Evolutionary conservation across 1,140 invertebrate species (phyloP), one percentile per base, ranked within the genome.

Genomic region (Ostrea edulis): DNA sequence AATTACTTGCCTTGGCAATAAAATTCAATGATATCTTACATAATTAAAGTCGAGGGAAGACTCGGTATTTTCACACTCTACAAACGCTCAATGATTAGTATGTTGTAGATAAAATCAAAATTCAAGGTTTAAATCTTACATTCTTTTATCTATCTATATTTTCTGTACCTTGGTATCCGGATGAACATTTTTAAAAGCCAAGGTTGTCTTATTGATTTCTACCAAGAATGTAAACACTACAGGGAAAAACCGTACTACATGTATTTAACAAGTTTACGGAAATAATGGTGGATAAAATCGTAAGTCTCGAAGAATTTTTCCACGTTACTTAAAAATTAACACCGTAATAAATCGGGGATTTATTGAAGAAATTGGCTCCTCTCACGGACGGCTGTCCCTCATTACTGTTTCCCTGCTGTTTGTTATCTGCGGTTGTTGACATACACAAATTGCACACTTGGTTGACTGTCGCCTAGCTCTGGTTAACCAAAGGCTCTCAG

Each of bases 361-460:
- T 77, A 22, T 14, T 5, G 22, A 77, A 29, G n/a, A 62, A 77
- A 62, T 17, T 62, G n/a, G 55, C 17, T 62, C 68, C 14, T 14
- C 55, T 62, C 68, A 77, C 68, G 68, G 29, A 9, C 22, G 11
- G 25, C 29, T 77, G 22, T 17, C 29, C 25, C 25, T 12, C 29
- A 29, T 77, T 77, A 25, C 25, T 25, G 11, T 29, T 9, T 14
- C 29, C 68, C 68, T 9, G 68, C 68, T 77, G 68, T 77, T 77
- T 35, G 68, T 12, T 77, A 62, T 77, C 68, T 25, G 68, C 68
- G 68, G 68, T 29, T 77, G 68, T 77, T 77, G 68, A 77, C 68
- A 77, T 77, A 77, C 68, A 77, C 68, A 77, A 77, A 77, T 77
- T 77, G 68, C 68, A 77, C 68, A 77, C 68, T 77, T 77, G 8